Percentiles rank a stretch among this genome's conserved stretches.
Evolutionary conservation across 2,888 invertebrate genomes (phyloP).

Genomic region (Ormia ochracea): DNA sequence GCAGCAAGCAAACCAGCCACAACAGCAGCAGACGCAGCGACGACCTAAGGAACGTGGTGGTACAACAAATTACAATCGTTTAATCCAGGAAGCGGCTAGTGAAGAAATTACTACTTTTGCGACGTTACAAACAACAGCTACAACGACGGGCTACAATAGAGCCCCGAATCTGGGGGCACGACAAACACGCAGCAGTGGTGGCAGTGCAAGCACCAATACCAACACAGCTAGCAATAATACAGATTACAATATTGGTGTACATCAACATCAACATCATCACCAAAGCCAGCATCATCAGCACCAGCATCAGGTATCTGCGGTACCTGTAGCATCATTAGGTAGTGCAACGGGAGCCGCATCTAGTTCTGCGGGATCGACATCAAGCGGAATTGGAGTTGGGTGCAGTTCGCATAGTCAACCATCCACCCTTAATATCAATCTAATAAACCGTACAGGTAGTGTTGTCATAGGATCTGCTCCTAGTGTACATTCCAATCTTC

Average conservation of each 20-base stretch:
- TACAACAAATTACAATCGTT: slow-evolving; percentile 30
- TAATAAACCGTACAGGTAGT: slow-evolving; percentile 53
- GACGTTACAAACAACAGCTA: slow-evolving; percentile 68
- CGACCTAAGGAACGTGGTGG: slow-evolving; percentile 43
- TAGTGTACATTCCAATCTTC: slow-evolving; percentile 65
- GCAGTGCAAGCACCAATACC: slow-evolving; percentile 67
- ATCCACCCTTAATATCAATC: slow-evolving; percentile 39
- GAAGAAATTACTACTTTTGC: slow-evolving; percentile 61
- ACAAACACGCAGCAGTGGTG: slow-evolving; percentile 70
- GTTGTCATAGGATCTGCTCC: slow-evolving; percentile 51
- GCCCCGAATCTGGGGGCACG: slow-evolving; percentile 76
- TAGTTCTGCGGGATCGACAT: slow-evolving; percentile 26
- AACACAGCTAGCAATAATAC: slow-evolving; percentile 67
- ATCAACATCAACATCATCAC: slow-evolving; percentile 58
- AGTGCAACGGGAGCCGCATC: slow-evolving; percentile 38
- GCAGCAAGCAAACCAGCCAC: slow-evolving; percentile 10
- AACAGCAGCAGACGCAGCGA: slow-evolving; percentile 42
- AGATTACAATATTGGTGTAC: slow-evolving; percentile 62
- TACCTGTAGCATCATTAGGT: slow-evolving; percentile 35
- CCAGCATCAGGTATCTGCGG: slow-evolving; percentile 63
- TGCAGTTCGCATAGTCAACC: slow-evolving; percentile 49
- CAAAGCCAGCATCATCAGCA: slow-evolving; percentile 63
- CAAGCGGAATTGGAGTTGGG: slow-evolving; percentile 62
- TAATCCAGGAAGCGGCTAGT: slow-evolving; percentile 62
- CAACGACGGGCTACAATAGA: slow-evolving; percentile 74